A percentile compares a stretch with the other conserved stretches of the same genome.
Evolutionary conservation across 2,113 vertebrate genomes (phyloP).

Genomic region (Gobio gobio): DNA sequence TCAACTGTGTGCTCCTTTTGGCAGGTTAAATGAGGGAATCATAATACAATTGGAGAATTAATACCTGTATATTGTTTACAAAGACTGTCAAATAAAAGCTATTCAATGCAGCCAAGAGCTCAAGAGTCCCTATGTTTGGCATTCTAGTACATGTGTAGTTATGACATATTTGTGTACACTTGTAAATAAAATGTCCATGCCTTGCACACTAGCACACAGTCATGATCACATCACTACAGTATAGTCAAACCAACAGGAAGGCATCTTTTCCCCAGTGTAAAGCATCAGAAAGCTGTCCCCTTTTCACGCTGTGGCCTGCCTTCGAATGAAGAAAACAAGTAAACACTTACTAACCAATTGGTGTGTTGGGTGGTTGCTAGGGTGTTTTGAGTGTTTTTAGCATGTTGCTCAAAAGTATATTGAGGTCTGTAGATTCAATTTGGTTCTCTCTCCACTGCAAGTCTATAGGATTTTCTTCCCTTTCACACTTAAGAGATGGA

Average conservation of each 20-base stretch:
- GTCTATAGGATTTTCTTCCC: not conserved
- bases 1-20: conserved; percentile 17
- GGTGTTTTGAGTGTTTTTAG: not conserved
- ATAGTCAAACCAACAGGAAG: not conserved
- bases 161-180: not conserved
- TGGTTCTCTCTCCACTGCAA: not conserved
- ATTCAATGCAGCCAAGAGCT: not conserved
- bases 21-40: not conserved
- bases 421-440: no score
- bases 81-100: not conserved
- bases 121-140: not conserved
- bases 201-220: not conserved
- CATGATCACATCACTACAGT: not conserved
- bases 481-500: not conserved
- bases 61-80: not conserved
- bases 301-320: not conserved
- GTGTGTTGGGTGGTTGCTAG: not conserved
- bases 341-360: not conserved
- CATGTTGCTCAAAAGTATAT: not conserved
- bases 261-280: not conserved
- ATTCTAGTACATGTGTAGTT: not conserved
- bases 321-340: not conserved
- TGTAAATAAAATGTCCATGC: not conserved
- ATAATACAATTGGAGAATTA: not conserved
- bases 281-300: no score